Percentiles rank a stretch among this genome's conserved stretches.
Evolutionary conservation across 2,888 invertebrate species (phyloP).

Genomic region (Deilephila elpenor): DNA sequence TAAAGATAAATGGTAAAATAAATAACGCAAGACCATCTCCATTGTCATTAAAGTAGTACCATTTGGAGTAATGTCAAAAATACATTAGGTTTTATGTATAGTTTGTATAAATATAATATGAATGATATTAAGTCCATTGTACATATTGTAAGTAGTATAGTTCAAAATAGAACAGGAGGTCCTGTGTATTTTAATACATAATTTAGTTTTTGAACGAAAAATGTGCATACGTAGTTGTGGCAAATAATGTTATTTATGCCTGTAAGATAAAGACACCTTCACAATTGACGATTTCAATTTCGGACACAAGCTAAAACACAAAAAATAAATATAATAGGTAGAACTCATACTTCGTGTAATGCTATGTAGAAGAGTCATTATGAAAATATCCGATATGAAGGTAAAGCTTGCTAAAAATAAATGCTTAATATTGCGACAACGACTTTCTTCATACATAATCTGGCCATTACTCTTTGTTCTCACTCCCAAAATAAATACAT

Average conservation of each 20-base stretch:
- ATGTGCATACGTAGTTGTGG: neutral
- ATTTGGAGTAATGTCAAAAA: conserved; percentile 5
- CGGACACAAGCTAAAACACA: conserved; percentile 15
- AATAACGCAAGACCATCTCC: neutral
- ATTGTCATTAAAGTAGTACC: neutral
- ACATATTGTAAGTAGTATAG: conserved; percentile 1
- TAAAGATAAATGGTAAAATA: neutral
- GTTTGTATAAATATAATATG: conserved; percentile 13
- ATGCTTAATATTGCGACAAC: conserved; percentile 39
- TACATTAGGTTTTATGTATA: neutral
- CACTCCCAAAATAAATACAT: neutral
- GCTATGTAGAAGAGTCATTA: conserved; percentile 28
- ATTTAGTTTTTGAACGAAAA: neutral
- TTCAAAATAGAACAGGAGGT: conserved; percentile 20
- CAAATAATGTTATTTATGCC: conserved; percentile 12
- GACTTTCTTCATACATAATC: conserved; percentile 28
- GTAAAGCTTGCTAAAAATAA: conserved; percentile 52
- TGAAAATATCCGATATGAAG: conserved; percentile 43
- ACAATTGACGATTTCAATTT: conserved; percentile 52
- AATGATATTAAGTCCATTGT: conserved; percentile 26
- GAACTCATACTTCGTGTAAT: neutral
- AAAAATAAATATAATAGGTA: conserved; percentile 30
- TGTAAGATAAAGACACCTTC: conserved; percentile 46
- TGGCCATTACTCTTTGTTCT: conserved; percentile 4
- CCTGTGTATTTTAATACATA: conserved; percentile 26